Conservation (phyloP, 2,888 invertebrate species). For the Halictus quadricinctus region DNA sequence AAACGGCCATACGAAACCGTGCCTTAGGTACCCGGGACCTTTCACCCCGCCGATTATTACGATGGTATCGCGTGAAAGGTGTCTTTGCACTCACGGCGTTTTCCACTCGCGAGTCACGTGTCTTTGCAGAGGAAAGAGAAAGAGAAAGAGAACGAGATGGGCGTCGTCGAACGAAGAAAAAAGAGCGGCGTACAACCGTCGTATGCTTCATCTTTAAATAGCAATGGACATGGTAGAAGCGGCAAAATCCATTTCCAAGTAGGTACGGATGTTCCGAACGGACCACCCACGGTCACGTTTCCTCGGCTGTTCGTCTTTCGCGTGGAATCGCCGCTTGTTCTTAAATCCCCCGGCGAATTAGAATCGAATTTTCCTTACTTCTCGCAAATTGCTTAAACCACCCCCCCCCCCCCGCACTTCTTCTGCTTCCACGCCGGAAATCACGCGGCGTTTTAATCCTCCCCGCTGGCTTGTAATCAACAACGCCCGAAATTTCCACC, state of each 20-base stretch:
- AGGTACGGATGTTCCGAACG: constrained; percentile 61
- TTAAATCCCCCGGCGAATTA: constrained; percentile 40
- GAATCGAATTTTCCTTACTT: constrained; percentile 38
- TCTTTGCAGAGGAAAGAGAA: constrained; percentile 34
- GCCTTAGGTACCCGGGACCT: constrained; percentile 63
- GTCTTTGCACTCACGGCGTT: constrained; percentile 76
- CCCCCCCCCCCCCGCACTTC: background rate
- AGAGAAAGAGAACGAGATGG: constrained; percentile 56
- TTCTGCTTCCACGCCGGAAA: background rate
- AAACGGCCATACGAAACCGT: constrained; percentile 48
- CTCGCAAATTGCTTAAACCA: background rate
- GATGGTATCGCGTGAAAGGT: constrained; percentile 76
- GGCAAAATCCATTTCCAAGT: constrained; percentile 72
- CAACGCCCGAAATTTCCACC: background rate
- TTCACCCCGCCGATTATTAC: constrained; percentile 66
- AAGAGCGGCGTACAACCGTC: constrained; percentile 50
- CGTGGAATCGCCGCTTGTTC: constrained; percentile 29
- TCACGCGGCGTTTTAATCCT: background rate
- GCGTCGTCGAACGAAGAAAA: constrained; percentile 57
- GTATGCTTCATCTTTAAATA: constrained; percentile 70
- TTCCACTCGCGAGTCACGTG: constrained; percentile 71
- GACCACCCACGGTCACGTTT: constrained; percentile 66
- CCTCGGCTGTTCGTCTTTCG: constrained; percentile 33
- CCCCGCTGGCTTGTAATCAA: background rate
- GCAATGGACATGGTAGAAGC: constrained; percentile 65